These are phyloP conservation scores for Cantharis rufa DNA, from an alignment of 2,888 invertebrate species.

Conservation along the genomic window DNA sequence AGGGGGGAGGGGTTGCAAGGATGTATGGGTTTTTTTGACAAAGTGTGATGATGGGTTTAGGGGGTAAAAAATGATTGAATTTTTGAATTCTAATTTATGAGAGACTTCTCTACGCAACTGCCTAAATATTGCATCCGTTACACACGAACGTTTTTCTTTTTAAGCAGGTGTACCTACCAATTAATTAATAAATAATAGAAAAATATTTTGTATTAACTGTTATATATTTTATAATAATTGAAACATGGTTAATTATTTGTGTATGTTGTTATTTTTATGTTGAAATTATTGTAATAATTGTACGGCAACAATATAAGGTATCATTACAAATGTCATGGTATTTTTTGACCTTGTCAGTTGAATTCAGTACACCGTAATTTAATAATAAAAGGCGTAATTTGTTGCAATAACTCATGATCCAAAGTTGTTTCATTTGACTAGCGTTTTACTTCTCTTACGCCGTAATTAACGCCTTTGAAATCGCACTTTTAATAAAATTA, in stretches of 20 bases:
- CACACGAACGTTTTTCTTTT: neutral
- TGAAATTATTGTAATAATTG: neutral
- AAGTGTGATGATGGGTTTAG: too few relatives aligned
- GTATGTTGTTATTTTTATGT: neutral
- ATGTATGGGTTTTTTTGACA: too few relatives aligned
- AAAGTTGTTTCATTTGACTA: constrained; percentile 1
- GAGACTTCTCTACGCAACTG: neutral
- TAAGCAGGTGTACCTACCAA: neutral
- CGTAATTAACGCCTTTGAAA: constrained; percentile 6
- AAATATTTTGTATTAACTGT: neutral
- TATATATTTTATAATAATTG: neutral
- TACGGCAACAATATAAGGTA: constrained; percentile 9
- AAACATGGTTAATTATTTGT: neutral
- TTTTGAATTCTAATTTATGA: too few relatives aligned
- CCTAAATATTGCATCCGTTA: neutral
- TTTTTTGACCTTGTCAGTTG: constrained; percentile 32
- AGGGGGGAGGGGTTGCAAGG: too few relatives aligned
- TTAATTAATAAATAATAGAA: neutral
- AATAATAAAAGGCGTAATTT: constrained; percentile 37
- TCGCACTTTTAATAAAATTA: constrained; percentile 10
- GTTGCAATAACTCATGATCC: constrained; percentile 33
- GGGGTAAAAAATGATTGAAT: too few relatives aligned
- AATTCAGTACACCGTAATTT: constrained; percentile 32
- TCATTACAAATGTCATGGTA: constrained; percentile 33
- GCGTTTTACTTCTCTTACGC: constrained; percentile 8